Evolutionary conservation across 2,113 vertebrate species (phyloP).

Genomic region (Zootoca vivipara): DNA sequence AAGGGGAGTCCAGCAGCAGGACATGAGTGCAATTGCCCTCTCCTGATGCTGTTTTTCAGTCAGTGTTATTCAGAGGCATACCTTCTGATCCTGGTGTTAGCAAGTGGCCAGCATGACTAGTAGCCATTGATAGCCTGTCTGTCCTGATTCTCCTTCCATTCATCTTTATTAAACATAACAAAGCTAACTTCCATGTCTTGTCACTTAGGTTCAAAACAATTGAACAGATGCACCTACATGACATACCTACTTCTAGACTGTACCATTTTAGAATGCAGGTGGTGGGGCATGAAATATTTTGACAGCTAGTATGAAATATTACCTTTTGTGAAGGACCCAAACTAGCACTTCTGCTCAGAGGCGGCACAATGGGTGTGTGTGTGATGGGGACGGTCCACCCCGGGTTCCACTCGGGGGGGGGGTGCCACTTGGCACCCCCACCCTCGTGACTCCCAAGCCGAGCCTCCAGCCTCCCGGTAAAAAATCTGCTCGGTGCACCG

Average conservation of each 20-base stretch:
- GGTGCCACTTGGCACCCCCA: no score
- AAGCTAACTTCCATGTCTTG: background rate
- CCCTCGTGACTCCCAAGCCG: no score
- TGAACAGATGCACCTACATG: background rate
- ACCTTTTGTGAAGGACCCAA: background rate
- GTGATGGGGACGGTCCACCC: no score
- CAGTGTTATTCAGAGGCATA: background rate
- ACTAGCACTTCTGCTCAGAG: background rate
- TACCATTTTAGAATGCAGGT: background rate
- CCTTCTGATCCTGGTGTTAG: no score
- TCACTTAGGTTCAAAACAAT: background rate
- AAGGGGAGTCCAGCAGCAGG: no score
- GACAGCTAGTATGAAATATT: background rate
- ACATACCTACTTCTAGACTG: background rate
- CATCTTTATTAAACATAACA: background rate
- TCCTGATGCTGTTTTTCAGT: background rate
- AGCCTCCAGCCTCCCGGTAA: no score
- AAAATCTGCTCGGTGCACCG: no score
- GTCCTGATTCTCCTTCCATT: no score
- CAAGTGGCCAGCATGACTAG: no score
- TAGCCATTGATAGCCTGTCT: no score
- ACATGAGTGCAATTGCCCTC: background rate
- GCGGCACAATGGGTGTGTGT: no score
- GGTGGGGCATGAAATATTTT: background rate
- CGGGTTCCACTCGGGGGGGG: no score